phyloP scores from a whole-genome alignment of 1,140 invertebrate species.

The Dinoponera quadriceps region DNA sequence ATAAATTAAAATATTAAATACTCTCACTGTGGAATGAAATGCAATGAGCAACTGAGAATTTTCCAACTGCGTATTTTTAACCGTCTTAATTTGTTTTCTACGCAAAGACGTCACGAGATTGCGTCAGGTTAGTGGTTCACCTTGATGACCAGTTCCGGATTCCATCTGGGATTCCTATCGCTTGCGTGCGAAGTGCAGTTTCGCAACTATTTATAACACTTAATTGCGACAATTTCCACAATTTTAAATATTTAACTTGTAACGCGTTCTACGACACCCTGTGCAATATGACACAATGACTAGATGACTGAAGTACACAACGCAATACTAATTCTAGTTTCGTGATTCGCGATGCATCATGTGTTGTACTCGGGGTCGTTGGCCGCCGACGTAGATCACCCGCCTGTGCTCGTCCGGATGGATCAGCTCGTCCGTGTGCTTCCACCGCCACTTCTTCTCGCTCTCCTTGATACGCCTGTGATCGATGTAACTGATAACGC shows the following conservation, averaged over 20 bases:
- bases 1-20: too few species aligned
- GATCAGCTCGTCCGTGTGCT: slow-evolving; percentile 83
- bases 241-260: too few species aligned
- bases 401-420: slow-evolving; percentile 83
- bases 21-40: too few species aligned
- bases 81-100: too few species aligned
- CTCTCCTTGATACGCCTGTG: slow-evolving; percentile 87
- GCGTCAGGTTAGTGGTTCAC: background rate
- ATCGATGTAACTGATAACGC: slow-evolving; percentile 93
- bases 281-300: slow-evolving; percentile 32
- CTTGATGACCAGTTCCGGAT: slow-evolving; percentile 30
- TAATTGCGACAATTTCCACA: too few species aligned
- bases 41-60: too few species aligned
- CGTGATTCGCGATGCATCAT: slow-evolving; percentile 69
- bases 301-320: slow-evolving; percentile 45
- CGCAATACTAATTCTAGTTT: background rate
- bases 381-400: slow-evolving; percentile 80
- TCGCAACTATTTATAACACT: too few species aligned
- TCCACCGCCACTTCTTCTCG: slow-evolving; percentile 84
- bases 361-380: slow-evolving; percentile 78
- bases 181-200: too few species aligned
- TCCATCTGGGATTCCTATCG: slow-evolving; percentile 47
- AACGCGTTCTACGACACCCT: too few species aligned
- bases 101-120: too few species aligned
- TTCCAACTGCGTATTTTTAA: too few species aligned